A percentile compares a stretch with the other conserved stretches of the same genome.
phyloP scores from a whole-genome alignment of 92 coral and sea anemone species.

The Actinernus sp. region DNA sequence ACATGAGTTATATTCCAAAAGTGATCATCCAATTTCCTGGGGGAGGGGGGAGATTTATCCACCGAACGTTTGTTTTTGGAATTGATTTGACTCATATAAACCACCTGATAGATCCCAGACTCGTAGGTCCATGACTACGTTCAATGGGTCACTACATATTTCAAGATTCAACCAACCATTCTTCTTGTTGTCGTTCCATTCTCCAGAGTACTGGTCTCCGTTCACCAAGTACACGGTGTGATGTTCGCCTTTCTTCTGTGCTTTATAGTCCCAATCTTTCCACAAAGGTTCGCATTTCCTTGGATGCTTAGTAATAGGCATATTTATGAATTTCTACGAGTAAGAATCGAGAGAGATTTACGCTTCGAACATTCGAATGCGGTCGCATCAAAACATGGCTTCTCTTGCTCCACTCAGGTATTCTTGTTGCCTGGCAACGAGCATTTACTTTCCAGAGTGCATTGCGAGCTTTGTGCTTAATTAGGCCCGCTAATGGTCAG shows the following conservation, averaged over 20 bases:
- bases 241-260: conserved; percentile 98
- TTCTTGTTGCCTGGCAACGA: conserved; percentile 53
- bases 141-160: neutral
- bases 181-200: conserved; percentile 92
- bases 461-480: conserved; percentile 1
- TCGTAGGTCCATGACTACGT: too few relatives aligned
- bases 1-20: too few relatives aligned
- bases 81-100: too few relatives aligned
- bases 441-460: conserved; percentile 28
- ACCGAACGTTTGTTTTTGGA: too few relatives aligned
- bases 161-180: conserved; percentile 62
- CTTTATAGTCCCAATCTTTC: conserved; percentile 97
- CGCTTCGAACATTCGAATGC: neutral
- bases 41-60: too few relatives aligned
- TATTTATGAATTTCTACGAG: conserved; percentile 11
- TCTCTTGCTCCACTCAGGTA: too few relatives aligned
- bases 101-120: too few relatives aligned
- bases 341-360: neutral
- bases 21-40: too few relatives aligned
- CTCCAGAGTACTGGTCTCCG: conserved; percentile 98
- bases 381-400: conserved; percentile 41
- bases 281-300: conserved; percentile 94
- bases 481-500: conserved; percentile 23
- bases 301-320: conserved; percentile 98
- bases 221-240: conserved; percentile 96